Percentiles rank a stretch among this genome's conserved stretches.
Evolutionary conservation across 2,888 invertebrate genomes (phyloP).

Genomic region (Scaptomyza caliginosa): DNA sequence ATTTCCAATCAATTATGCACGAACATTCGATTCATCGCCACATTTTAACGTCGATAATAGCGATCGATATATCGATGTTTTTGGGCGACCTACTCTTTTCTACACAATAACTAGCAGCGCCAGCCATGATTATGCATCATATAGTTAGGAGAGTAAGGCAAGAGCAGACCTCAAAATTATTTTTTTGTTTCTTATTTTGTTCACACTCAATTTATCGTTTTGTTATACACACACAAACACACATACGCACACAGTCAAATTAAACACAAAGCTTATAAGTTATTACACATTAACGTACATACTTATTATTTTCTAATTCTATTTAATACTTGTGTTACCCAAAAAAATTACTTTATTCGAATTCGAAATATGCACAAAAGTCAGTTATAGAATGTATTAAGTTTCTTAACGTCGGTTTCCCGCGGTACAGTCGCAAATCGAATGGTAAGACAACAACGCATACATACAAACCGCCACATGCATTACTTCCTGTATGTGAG

Average conservation of each 20-base stretch:
- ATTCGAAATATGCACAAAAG: background rate
- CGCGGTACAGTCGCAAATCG: slow-evolving; percentile 46
- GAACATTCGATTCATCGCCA: background rate
- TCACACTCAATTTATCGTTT: slow-evolving; percentile 14
- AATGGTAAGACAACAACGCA: slow-evolving; percentile 39
- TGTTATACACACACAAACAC: slow-evolving; percentile 12
- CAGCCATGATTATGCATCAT: slow-evolving; percentile 20
- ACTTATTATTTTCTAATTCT: slow-evolving; percentile 3
- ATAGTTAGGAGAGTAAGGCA: slow-evolving; percentile 45
- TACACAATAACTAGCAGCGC: slow-evolving; percentile 11
- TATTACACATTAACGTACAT: background rate
- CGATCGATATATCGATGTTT: slow-evolving; percentile 26
- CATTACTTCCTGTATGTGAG: slow-evolving; percentile 1
- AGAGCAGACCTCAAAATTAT: slow-evolving; percentile 32
- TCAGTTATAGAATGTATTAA: background rate
- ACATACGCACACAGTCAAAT: slow-evolving; percentile 1
- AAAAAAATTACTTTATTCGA: background rate
- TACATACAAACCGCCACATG: slow-evolving; percentile 11
- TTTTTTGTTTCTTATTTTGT: slow-evolving; percentile 10
- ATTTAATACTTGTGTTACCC: background rate
- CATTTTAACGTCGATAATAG: background rate
- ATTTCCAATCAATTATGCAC: background rate
- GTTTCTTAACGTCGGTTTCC: background rate
- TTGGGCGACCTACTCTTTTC: background rate
- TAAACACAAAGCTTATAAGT: slow-evolving; percentile 7